Base-by-base conservation (phyloP, 2,888 invertebrate genomes). In the Epiblema foenella region DNA sequence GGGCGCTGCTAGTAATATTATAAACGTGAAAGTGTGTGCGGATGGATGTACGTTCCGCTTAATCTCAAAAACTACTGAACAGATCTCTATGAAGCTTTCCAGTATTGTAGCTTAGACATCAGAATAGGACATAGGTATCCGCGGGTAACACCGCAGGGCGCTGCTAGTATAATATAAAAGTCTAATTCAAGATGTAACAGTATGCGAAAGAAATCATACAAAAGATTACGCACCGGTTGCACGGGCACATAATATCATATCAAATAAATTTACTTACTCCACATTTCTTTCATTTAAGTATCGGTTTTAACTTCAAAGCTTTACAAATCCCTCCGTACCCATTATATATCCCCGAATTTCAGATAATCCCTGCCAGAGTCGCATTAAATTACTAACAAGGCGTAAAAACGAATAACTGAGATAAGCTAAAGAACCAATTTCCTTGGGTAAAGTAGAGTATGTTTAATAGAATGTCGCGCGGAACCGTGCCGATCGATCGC, bases 371-470 rank as follows among this genome's bases (percentile, higher is more conserved):
- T 7, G 33, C 42, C 51, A 60, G 52, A 65, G 52, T 54, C 70
- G 54, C 51, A 66, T 70, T 70, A 70, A 70, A 70, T 70, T 70
- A 60, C 65, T 70, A 65, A 70, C 70, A 66, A 70, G 65, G 65
- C 70, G 59, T 70, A 70, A 70, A 70, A 70, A 70, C 65, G 65
- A 66, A 70, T 70, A 70, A 66, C 65, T 33, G 65, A 73, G 74
- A 74, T 74, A 74, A 74, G 73, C 74, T 57, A 59, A 70, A 68
- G 73, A 73, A 74, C 68, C 74, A 73, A 74, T 73, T 74, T 74
- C 73, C 73, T 68, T 59, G 71, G 54, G 60, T 60, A 73, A 73
- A 75, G 75, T 72, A 68, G 74, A 72, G 68, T 59, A 64, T 58
- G 71, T 49, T 66, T 74, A 73, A 73, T 74, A 74, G 74, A 75